phyloP scores from a whole-genome alignment of 2,888 invertebrate genomes.

The Seladonia tumulorum region DNA sequence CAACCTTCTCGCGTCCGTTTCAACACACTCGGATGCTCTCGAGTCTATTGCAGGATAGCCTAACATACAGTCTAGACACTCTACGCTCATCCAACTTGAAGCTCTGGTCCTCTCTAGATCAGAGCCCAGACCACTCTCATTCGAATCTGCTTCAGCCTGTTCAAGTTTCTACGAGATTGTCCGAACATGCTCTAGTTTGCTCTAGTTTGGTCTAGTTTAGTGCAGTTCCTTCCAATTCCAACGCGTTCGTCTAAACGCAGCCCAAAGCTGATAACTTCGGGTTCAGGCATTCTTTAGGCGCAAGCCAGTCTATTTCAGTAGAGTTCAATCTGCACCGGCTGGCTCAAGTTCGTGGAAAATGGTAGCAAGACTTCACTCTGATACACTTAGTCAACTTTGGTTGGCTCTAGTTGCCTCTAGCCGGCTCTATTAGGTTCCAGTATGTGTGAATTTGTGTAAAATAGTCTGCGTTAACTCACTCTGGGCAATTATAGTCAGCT shows the following conservation, averaged over 20 bases:
- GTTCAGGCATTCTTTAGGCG: neutral
- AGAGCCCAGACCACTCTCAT: neutral
- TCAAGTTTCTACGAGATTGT: neutral
- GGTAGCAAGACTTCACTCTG: neutral
- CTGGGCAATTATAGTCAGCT: too few relatives aligned
- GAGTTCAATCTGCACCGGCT: neutral
- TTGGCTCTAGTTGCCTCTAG: neutral
- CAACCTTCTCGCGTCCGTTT: neutral
- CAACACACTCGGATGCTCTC: neutral
- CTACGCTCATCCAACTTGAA: neutral
- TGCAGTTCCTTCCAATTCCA: neutral
- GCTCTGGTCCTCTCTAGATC: neutral
- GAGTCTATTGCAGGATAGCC: neutral
- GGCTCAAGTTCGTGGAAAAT: neutral
- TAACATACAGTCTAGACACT: neutral
- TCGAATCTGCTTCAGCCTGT: neutral
- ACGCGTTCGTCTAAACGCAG: too few relatives aligned
- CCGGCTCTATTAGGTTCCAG: neutral
- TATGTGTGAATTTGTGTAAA: too few relatives aligned
- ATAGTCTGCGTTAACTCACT: too few relatives aligned
- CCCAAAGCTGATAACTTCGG: neutral
- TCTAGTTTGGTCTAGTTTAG: neutral
- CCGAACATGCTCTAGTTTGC: neutral
- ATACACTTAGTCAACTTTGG: neutral
- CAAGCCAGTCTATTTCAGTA: neutral